Conservation (phyloP, 2,113 vertebrate species). For the Garra rufa region DNA sequence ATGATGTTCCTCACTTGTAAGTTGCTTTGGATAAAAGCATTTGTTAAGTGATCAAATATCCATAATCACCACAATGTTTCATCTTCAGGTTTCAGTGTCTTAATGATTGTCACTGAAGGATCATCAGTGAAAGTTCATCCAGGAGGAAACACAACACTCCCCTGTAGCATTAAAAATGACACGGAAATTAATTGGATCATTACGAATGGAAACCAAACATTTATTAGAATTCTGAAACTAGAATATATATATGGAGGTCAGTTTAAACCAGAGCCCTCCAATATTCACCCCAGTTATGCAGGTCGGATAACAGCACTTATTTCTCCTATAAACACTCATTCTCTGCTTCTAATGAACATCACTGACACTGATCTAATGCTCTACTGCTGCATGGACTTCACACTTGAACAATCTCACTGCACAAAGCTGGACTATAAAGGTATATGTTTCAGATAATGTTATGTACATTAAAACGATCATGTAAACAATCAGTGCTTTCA, state of each 20-base stretch:
- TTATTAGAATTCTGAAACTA: neutral
- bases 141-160: neutral
- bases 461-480: neutral
- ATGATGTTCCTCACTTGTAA: neutral
- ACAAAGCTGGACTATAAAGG: slow-evolving; percentile 6
- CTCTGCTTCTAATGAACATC: slow-evolving; percentile 20
- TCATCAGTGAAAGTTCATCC: neutral
- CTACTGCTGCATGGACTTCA: neutral
- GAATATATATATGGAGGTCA: neutral
- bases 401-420: neutral
- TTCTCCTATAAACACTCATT: neutral
- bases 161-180: neutral
- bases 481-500: neutral
- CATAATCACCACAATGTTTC: neutral
- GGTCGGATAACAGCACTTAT: neutral
- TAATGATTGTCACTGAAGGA: neutral
- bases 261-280: neutral
- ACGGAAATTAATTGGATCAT: neutral
- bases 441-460: neutral
- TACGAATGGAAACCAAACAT: neutral
- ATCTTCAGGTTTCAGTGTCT: neutral
- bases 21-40: neutral
- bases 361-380: slow-evolving; percentile 11
- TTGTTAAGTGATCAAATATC: neutral
- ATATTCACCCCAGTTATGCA: neutral